Conservation (phyloP, 2,888 invertebrate species). For the Phengaris alcon region DNA sequence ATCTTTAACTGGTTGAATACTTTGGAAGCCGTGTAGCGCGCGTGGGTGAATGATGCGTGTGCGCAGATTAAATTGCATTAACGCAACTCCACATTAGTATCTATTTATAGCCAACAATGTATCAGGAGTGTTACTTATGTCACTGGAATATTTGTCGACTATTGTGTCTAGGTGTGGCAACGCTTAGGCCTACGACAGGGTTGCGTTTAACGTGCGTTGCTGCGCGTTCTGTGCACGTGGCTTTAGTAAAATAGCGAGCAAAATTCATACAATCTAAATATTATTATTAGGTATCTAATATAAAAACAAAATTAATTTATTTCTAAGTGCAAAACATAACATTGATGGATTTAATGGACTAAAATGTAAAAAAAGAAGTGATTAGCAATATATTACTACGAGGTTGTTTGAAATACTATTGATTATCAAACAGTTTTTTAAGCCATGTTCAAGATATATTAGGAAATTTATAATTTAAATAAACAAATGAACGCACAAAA, state of each 20-base stretch:
- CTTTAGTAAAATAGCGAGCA: not conserved
- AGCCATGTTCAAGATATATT: too few species aligned
- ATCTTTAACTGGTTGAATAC: constrained; percentile 38
- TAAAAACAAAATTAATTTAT: too few species aligned
- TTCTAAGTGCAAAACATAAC: too few species aligned
- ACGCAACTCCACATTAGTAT: constrained; percentile 47
- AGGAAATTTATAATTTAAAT: too few species aligned
- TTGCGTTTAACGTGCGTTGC: not conserved
- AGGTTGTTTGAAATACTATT: too few species aligned
- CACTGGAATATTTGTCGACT: constrained; percentile 14
- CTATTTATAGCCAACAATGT: constrained; percentile 40
- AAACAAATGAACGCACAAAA: not conserved
- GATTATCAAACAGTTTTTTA: too few species aligned
- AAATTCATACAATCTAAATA: too few species aligned
- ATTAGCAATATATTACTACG: too few species aligned
- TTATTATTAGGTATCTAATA: too few species aligned
- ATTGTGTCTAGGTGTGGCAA: constrained; percentile 16
- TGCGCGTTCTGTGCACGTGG: not conserved
- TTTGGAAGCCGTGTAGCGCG: constrained; percentile 58
- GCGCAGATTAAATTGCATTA: constrained; percentile 77
- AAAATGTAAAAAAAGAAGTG: too few species aligned
- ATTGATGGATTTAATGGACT: too few species aligned
- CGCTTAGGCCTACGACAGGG: not conserved
- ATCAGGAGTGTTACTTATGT: constrained; percentile 30
- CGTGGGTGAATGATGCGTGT: constrained; percentile 69